Conservation (phyloP, 2,888 invertebrate genomes). For the Drosophila greeni region DNA sequence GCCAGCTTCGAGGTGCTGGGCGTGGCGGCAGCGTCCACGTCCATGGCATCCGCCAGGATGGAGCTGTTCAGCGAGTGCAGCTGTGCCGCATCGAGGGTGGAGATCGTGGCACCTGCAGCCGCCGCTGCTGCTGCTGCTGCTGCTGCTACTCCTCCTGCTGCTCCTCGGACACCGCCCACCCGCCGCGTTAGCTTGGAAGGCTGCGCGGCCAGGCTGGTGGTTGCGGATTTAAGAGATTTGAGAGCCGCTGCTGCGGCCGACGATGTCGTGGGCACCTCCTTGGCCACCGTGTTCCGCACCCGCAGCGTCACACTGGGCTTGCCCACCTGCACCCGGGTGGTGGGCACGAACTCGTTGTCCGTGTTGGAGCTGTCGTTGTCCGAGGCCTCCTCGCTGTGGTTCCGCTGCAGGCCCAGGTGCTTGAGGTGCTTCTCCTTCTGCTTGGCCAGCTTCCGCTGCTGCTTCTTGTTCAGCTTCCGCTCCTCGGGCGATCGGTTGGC, state of each 20-base stretch:
- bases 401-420: slow-evolving; percentile 79
- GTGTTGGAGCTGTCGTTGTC: slow-evolving; percentile 75
- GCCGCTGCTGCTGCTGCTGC: not conserved
- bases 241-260: slow-evolving; percentile 4
- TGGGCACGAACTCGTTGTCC: slow-evolving; percentile 78
- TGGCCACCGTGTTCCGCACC: slow-evolving; percentile 60
- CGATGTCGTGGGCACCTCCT: slow-evolving; percentile 37
- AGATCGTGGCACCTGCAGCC: not conserved
- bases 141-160: not conserved
- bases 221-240: not conserved
- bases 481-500: slow-evolving; percentile 77
- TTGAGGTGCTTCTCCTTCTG: slow-evolving; percentile 82
- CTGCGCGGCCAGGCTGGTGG: slow-evolving; percentile 5
- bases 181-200: slow-evolving; percentile 40
- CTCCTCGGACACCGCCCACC: slow-evolving; percentile 7
- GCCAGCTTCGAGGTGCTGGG: slow-evolving; percentile 46
- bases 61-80: slow-evolving; percentile 52
- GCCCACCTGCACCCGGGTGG: slow-evolving; percentile 75
- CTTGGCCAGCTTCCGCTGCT: slow-evolving; percentile 79
- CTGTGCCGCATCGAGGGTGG: slow-evolving; percentile 47
- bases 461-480: slow-evolving; percentile 78
- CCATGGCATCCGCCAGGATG: slow-evolving; percentile 43
- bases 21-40: slow-evolving; percentile 20
- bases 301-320: slow-evolving; percentile 77
- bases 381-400: slow-evolving; percentile 70